A percentile compares a stretch with the other conserved stretches of the same genome.
Evolutionary conservation across 2,113 vertebrate species (phyloP).

Genomic region (Tiliqua scincoides): DNA sequence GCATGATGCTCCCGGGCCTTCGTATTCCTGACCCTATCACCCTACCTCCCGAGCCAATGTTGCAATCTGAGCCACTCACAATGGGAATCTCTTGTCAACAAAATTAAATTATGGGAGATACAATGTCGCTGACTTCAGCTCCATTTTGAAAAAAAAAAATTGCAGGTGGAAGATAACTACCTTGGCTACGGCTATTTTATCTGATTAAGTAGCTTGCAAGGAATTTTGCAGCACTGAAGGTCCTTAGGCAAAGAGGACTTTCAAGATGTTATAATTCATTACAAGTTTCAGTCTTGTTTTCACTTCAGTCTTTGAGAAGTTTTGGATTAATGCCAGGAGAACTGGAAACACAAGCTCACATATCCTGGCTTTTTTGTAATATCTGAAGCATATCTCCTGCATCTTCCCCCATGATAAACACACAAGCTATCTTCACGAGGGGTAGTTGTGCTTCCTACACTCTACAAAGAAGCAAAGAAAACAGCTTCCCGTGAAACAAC

Average conservation of each 20-base stretch:
- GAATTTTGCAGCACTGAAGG: neutral
- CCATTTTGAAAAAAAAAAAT: neutral
- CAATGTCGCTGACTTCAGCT: rapidly evolving
- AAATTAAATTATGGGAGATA: constrained; percentile 6
- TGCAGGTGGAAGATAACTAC: neutral
- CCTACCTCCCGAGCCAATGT: neutral
- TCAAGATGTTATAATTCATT: neutral
- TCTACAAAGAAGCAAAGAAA: neutral
- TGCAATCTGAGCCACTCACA: neutral
- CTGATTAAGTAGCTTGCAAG: neutral
- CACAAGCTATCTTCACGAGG: neutral
- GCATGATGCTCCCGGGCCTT: neutral
- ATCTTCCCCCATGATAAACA: neutral
- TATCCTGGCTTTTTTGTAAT: neutral
- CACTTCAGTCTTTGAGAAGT: neutral
- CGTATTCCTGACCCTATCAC: neutral
- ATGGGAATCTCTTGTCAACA: neutral
- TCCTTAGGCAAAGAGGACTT: neutral
- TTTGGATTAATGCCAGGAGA: neutral
- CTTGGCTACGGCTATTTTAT: neutral
- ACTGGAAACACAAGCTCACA: neutral
- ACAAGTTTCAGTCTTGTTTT: neutral
- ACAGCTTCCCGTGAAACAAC: neutral
- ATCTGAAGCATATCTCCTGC: neutral
- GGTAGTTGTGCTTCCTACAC: neutral